Percentiles rank a stretch among this genome's conserved stretches.
Conservation (phyloP, 1,140 invertebrate genomes). For the Luehdorfia chinensis region DNA sequence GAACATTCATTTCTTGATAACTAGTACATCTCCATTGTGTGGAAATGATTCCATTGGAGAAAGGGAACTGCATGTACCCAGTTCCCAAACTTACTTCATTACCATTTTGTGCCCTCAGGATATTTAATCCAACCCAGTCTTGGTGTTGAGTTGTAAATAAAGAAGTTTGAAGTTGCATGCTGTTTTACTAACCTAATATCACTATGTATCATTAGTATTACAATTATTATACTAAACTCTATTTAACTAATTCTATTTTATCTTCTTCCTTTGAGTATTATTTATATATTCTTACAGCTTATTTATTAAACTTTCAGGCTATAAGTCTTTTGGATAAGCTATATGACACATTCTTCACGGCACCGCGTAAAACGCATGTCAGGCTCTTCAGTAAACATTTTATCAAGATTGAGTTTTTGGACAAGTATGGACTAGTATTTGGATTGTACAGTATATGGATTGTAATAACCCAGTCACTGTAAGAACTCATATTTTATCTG, state of each 20-base stretch:
- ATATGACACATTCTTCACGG: constrained; percentile 72
- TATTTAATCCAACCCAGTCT: too few species aligned
- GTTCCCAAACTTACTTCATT: too few species aligned
- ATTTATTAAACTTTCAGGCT: constrained; percentile 74
- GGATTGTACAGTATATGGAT: constrained; percentile 1
- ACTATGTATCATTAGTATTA: too few species aligned
- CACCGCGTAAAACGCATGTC: constrained; percentile 63
- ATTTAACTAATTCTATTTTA: constrained; percentile 22
- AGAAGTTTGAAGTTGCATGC: too few species aligned
- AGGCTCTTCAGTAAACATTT: constrained; percentile 70
- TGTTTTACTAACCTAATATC: too few species aligned
- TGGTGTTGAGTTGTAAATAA: too few species aligned
- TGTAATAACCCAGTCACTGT: background rate
- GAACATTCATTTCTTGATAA: too few species aligned
- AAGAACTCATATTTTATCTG: constrained; percentile 15
- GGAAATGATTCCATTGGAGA: too few species aligned
- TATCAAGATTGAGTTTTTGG: constrained; percentile 76
- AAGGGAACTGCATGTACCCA: too few species aligned
- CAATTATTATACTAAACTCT: too few species aligned
- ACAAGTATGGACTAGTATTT: constrained; percentile 65
- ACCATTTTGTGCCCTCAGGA: too few species aligned
- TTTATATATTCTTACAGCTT: constrained; percentile 62
- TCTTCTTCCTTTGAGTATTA: constrained; percentile 26
- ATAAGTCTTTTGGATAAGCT: constrained; percentile 75
- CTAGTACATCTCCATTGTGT: too few species aligned